Conservation (phyloP, 1,140 invertebrate species). For the Carcinoscorpius rotundicauda region DNA sequence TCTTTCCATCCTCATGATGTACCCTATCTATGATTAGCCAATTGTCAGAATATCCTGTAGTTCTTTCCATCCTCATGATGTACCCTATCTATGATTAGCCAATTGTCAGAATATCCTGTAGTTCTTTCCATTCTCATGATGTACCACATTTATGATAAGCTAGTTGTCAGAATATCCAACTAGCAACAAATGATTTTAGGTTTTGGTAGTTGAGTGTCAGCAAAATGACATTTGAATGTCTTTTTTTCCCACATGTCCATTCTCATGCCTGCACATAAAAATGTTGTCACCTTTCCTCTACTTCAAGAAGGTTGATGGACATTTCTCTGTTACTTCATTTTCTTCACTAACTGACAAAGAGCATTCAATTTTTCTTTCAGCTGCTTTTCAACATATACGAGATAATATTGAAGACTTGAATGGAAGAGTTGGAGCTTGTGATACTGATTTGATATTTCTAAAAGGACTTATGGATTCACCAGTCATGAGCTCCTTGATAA, state of each 20-base stretch:
- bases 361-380: constrained; percentile 34
- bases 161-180: too few species aligned
- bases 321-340: neutral
- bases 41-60: too few species aligned
- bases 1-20: too few species aligned
- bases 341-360: neutral
- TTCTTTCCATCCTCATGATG: too few species aligned
- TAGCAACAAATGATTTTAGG: neutral
- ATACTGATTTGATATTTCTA: constrained; percentile 53
- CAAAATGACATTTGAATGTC: neutral
- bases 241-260: too few species aligned
- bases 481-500: constrained; percentile 45
- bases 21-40: too few species aligned
- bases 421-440: constrained; percentile 40
- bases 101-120: too few species aligned
- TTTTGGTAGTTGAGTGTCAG: neutral
- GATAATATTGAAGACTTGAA: constrained; percentile 46
- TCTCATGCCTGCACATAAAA: neutral
- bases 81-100: too few species aligned
- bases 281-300: neutral
- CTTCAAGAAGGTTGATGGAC: neutral
- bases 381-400: constrained; percentile 48
- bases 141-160: too few species aligned
- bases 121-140: too few species aligned
- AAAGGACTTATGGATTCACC: constrained; percentile 52